Conservation (phyloP, 2,113 vertebrate species). For the Aptenodytes patagonicus region DNA sequence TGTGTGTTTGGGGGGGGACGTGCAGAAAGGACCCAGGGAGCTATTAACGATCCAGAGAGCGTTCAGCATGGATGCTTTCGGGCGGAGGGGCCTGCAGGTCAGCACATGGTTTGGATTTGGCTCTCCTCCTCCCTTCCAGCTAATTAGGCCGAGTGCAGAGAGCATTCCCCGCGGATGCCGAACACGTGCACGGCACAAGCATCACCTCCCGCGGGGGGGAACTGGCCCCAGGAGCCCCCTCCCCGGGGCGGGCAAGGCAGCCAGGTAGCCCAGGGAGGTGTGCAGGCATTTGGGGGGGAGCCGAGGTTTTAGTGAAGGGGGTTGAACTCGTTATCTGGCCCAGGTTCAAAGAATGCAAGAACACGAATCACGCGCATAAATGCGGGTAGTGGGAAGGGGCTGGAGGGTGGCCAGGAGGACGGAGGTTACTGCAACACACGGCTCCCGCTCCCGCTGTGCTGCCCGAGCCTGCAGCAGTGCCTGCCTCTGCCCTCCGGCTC, state of each 20-base stretch:
- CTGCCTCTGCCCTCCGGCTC: neutral
- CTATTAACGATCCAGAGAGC: slow-evolving; percentile 10
- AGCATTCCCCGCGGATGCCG: neutral
- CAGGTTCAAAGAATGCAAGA: slow-evolving; percentile 13
- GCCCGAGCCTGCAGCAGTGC: rapidly evolving
- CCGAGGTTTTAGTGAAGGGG: neutral
- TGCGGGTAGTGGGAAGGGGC: slow-evolving; percentile 17
- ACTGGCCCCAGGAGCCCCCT: neutral
- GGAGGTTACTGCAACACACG: neutral
- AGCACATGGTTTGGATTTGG: slow-evolving; percentile 60
- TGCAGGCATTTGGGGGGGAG: neutral
- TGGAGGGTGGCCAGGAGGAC: neutral
- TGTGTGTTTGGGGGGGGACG: neutral
- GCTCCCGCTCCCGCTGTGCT: neutral
- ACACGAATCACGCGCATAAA: neutral
- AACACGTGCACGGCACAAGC: slow-evolving; percentile 18
- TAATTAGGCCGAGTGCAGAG: neutral
- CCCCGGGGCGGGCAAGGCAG: neutral
- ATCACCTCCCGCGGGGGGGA: neutral
- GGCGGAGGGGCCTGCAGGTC: slow-evolving; percentile 41
- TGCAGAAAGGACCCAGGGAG: neutral
- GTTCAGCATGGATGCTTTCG: neutral
- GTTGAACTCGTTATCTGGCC: slow-evolving; percentile 1
- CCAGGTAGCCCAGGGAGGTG: neutral
- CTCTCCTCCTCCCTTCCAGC: neutral